Base-by-base conservation (phyloP, 2,888 invertebrate genomes). In the Melanostoma mellinum region DNA sequence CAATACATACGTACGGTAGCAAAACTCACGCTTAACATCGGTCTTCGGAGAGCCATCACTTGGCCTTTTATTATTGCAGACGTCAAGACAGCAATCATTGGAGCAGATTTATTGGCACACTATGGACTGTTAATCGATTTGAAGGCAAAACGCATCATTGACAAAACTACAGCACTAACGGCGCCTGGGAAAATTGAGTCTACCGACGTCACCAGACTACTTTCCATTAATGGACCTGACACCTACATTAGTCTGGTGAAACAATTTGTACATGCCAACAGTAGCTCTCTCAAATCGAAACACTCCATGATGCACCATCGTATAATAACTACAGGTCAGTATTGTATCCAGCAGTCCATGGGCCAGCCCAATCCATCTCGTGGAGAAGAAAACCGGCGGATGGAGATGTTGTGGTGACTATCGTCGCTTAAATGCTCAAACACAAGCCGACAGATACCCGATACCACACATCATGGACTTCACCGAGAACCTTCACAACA, bases 381-480 rank as follows among this genome's bases (percentile, higher is more conserved):
- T 20, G 1, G 20, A 20, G 20, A 20, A 20, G 20, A 20, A 20
- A 20, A 20, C 20, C 20, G 20, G 20, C 20, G 20, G 20, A 20
- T 20, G 20, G 20, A 20, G 20, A 20, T 20, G 20, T 1, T 20
- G 20, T 20, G 20, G 20, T 20, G 20, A 1, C 44, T 69, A 69
- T 60, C 48, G 68, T 9, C 48, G 52, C 0, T 9, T 76, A 4
- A 76, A 76, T 44, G 74, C 80, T 0, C 46, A 55, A 5, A 90
- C 89, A 0, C 68, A 87, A 1, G 88, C 89, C 0, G 89, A 90
- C 82, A 48, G 87, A 1, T 89, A 89, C 60, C 89, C 89, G 0
- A 79, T 89, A 1, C 87, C 87, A 20, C 20, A 20, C 20, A 20
- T 20, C 20, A 20, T 20, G 20, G 20, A 20, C 20, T 20, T 20